These are phyloP conservation scores for Lagocephalus sceleratus DNA, from an alignment of 2,797 vertebrate species.

Conservation along the genomic window DNA sequence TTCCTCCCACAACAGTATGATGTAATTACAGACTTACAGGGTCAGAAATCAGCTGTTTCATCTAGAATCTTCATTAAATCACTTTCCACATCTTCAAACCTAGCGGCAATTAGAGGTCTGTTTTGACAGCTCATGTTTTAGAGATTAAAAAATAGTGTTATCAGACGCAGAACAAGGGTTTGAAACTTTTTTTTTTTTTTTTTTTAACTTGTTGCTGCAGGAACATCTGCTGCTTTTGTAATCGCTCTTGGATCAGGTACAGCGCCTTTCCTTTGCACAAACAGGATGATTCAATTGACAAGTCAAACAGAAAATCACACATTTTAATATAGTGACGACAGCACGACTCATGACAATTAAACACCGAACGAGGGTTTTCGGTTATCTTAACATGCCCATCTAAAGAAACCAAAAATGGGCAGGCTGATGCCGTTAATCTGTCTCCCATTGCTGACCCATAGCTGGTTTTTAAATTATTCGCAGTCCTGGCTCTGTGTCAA, in stretches of 20 bases:
- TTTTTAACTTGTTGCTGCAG: too few species aligned
- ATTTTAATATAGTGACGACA: neutral
- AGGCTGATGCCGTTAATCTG: neutral
- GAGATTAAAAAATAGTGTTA: constrained; percentile 6
- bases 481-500: constrained; percentile 6
- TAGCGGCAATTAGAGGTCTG: neutral
- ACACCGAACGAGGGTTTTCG: neutral
- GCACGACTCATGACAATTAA: neutral
- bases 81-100: neutral
- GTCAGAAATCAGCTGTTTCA: constrained; percentile 9
- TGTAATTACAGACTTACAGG: neutral
- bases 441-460: constrained; percentile 22
- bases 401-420: too few species aligned
- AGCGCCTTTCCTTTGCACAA: too few species aligned
- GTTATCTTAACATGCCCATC: too few species aligned
- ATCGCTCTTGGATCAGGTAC: too few species aligned
- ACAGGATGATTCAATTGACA: constrained; percentile 6
- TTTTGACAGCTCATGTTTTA: constrained; percentile 24
- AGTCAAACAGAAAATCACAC: too few species aligned
- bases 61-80: constrained; percentile 7
- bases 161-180: constrained; percentile 7
- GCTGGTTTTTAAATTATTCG: constrained; percentile 4
- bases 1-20: neutral
- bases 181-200: too few species aligned
- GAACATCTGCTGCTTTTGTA: too few species aligned